phyloP scores from a whole-genome alignment of 2,888 invertebrate genomes.

The Scelioninae gen. 2 region DNA sequence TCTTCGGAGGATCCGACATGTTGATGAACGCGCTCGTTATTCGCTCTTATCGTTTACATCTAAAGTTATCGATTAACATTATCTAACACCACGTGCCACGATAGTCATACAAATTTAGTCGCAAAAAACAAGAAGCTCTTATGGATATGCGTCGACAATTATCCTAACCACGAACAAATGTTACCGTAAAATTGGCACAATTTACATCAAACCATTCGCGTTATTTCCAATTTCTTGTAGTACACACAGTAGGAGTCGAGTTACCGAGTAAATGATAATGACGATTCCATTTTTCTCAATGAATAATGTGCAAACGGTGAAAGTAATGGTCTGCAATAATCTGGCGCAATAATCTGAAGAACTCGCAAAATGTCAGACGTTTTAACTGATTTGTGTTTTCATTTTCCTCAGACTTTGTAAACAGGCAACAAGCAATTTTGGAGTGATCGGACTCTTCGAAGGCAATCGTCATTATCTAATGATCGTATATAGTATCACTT shows the following conservation, averaged over 20 bases:
- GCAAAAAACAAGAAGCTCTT: slow-evolving; percentile 53
- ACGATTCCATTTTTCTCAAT: slow-evolving; percentile 3
- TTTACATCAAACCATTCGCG: slow-evolving; percentile 10
- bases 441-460: too few species aligned
- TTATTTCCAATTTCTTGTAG: slow-evolving; percentile 11
- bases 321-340: too few species aligned
- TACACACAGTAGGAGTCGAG: slow-evolving; percentile 2
- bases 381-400: too few species aligned
- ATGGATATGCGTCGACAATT: slow-evolving; percentile 56
- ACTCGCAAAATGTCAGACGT: too few species aligned
- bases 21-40: slow-evolving; percentile 26
- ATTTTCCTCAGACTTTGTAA: too few species aligned
- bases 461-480: slow-evolving; percentile 10
- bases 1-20: slow-evolving; percentile 26
- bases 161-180: slow-evolving; percentile 40
- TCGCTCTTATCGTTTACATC: slow-evolving; percentile 37
- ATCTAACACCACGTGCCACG: slow-evolving; percentile 57
- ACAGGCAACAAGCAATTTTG: too few species aligned
- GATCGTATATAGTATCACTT: background rate
- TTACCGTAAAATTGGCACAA: slow-evolving; percentile 30
- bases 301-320: too few species aligned
- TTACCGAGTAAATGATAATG: slow-evolving; percentile 2
- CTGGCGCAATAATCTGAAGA: too few species aligned
- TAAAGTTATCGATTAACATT: slow-evolving; percentile 54
- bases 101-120: slow-evolving; percentile 54